Base-by-base conservation (phyloP, 1,140 invertebrate genomes). In the Paralvinella palmiformis region DNA sequence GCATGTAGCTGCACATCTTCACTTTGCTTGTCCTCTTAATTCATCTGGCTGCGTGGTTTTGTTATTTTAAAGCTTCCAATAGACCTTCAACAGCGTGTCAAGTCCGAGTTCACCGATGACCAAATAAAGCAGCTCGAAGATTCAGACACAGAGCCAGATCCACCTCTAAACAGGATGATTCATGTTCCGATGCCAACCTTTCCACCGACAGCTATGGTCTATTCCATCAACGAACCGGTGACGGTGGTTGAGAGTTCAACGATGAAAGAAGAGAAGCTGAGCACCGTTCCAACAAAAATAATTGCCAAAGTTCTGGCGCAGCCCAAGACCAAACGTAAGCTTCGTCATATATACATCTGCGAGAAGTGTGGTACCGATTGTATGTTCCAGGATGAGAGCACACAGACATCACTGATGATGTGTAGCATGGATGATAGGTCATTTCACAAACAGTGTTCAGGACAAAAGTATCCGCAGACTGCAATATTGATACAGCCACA, bases 281-380 rank as follows among this genome's bases (percentile, higher is more conserved):
- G 93, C 65, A 87, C 90, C 70, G 91, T 96, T 27, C 94, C 92
- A 10, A 91, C 91, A 35, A 88, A 91, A 17, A 88, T 96, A 53
- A 92, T 96, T 87, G 92, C 92, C 2, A 93, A 94, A 84, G 90
- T 95, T 50, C 82, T 97, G 32, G 90, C 94, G 76, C 92, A 94
- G 68, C 84, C 70, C 32, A 69, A 75, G 36, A 59, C 71, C 7
- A 70, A 66, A 27, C 68, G 68, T n/a, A 70, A 69, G 50, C 65
- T 65, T 1, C 68, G 65, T 10, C 59, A 71, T n/a, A 70, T 71
- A n/a, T 77, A 73, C 52, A 68, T 77, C 22, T 79, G 77, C 72
- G 60, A 69, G 13, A 69, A 69, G 45, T 79, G 77, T 71, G 68
- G 67, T 35, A 50, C 59, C 7, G 75, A 77, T 55, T 67, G 72